These are phyloP conservation scores for Rhaphigaster nebulosa DNA, from an alignment of 2,888 invertebrate species.

Conservation along the genomic window DNA sequence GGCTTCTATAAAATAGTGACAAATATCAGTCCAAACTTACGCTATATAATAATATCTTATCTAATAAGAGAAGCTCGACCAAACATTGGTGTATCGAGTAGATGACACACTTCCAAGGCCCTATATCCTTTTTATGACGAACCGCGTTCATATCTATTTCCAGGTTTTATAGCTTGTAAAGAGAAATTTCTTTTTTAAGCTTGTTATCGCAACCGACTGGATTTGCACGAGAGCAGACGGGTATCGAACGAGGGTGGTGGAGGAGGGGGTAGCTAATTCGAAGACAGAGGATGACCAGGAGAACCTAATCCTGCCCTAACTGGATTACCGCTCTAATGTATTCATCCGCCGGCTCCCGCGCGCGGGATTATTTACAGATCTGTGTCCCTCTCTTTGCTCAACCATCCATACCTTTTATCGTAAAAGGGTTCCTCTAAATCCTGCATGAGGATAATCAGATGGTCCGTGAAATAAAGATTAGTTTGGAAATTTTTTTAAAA, in stretches of 20 bases:
- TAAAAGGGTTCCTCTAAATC: constrained; percentile 14
- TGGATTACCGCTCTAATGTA: constrained; percentile 41
- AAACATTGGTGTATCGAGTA: too few species aligned
- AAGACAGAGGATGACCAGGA: constrained; percentile 22
- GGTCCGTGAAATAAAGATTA: neutral
- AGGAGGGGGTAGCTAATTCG: neutral
- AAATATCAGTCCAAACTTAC: too few species aligned
- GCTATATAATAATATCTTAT: too few species aligned
- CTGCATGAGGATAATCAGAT: neutral
- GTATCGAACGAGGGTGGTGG: neutral
- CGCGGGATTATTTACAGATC: constrained; percentile 40
- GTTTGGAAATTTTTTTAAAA: too few species aligned
- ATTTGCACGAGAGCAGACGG: neutral
- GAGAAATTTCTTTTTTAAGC: neutral
- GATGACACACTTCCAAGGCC: neutral
- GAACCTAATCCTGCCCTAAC: constrained; percentile 43
- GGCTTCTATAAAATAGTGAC: too few species aligned
- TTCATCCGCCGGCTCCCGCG: constrained; percentile 38
- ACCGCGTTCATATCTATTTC: neutral
- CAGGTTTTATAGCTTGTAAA: neutral
- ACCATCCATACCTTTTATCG: constrained; percentile 23
- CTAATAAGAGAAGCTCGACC: too few species aligned
- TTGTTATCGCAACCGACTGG: neutral
- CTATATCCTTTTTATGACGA: too few species aligned
- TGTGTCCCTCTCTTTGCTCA: neutral